These are phyloP conservation scores for Cottus gobio DNA, from an alignment of 2,113 vertebrate species.

Conservation along the genomic window DNA sequence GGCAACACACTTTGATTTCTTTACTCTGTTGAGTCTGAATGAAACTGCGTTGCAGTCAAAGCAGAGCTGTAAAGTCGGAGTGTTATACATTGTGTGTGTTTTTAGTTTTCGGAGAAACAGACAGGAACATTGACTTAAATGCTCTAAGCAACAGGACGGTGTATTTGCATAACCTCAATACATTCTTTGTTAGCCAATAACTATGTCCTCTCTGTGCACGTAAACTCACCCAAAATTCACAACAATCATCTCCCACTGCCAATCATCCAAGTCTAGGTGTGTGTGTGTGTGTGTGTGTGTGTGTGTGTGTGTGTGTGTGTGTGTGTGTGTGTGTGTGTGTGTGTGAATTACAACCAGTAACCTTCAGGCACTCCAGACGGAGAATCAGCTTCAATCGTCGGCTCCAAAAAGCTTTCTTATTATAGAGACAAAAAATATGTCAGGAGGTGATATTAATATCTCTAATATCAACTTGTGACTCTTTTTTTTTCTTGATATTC, in stretches of 20 bases:
- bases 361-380: slow-evolving; percentile 8
- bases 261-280: slow-evolving; percentile 7
- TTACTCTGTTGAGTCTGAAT: background rate
- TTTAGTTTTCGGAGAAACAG: no score
- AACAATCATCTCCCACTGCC: slow-evolving; percentile 7
- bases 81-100: no score
- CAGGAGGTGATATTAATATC: slow-evolving; percentile 46
- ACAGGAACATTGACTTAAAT: background rate
- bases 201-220: background rate
- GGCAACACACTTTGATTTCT: background rate
- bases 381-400: slow-evolving; percentile 18
- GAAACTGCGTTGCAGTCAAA: no score
- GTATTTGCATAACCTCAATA: slow-evolving; percentile 2
- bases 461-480: slow-evolving; percentile 28
- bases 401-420: slow-evolving; percentile 2
- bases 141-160: background rate
- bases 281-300: background rate
- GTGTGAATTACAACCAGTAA: slow-evolving; percentile 10
- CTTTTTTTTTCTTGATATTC: slow-evolving; percentile 45
- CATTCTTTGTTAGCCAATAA: background rate
- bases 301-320: no score
- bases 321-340: background rate
- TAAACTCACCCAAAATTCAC: background rate
- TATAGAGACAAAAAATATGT: slow-evolving; percentile 10
- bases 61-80: no score